Evolutionary conservation across 1,140 invertebrate genomes (phyloP).

Genomic region (Drosophila ercepeae): DNA sequence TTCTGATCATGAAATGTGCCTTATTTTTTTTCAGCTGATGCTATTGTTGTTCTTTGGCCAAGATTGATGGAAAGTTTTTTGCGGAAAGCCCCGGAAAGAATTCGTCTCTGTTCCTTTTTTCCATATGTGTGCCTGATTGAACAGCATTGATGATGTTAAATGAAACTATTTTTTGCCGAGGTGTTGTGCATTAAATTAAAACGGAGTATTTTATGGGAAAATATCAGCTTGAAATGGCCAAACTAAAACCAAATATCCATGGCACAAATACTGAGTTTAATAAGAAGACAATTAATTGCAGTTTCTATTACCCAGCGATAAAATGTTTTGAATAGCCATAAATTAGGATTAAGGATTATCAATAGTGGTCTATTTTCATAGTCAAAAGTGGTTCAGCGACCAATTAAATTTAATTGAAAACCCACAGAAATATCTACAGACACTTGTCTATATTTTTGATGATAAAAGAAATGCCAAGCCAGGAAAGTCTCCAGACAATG

Average conservation of each 20-base stretch:
- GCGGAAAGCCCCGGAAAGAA: not conserved
- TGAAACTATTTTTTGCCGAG: constrained; percentile 11
- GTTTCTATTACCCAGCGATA: too few relatives aligned
- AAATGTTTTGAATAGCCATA: too few relatives aligned
- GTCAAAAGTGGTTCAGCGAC: constrained; percentile 44
- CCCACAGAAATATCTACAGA: constrained; percentile 14
- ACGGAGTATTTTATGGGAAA: constrained; percentile 1
- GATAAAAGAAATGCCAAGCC: constrained; percentile 43
- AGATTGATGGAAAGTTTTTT: constrained; percentile 45
- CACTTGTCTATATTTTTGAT: constrained; percentile 6
- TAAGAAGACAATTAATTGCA: not conserved
- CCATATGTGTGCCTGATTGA: constrained; percentile 29
- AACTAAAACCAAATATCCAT: not conserved
- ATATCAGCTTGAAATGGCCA: constrained; percentile 10
- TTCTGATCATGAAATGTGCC: constrained; percentile 27
- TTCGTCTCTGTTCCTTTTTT: constrained; percentile 8
- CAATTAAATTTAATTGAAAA: constrained; percentile 57
- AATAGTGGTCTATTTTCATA: too few relatives aligned
- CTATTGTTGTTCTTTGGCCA: constrained; percentile 28
- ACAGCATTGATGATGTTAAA: constrained; percentile 43
- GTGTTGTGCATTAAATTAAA: constrained; percentile 9
- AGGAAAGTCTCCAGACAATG: constrained; percentile 69
- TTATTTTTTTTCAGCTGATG: constrained; percentile 7
- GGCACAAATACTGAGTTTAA: too few relatives aligned
- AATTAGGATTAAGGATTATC: too few relatives aligned